phyloP scores from a whole-genome alignment of 2,888 invertebrate genomes.

The Pogonocherus hispidulus region DNA sequence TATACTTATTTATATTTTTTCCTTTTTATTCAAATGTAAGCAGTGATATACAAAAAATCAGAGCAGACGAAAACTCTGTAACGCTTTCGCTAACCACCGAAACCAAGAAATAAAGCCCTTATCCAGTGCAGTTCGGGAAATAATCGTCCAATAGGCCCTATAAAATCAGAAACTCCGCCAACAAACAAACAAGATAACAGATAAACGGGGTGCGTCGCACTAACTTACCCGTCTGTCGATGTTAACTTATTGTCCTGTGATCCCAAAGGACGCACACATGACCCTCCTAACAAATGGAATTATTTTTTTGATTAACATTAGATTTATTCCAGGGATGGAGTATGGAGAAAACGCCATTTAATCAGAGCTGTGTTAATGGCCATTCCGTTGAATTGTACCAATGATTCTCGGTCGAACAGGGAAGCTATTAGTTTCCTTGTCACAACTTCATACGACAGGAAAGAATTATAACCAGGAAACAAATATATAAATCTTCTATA shows the following conservation, averaged over 20 bases:
- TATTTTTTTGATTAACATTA: constrained; percentile 44
- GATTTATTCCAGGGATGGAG: constrained; percentile 18
- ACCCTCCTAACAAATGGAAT: constrained; percentile 38
- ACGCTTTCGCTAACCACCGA: neutral
- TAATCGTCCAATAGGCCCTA: constrained; percentile 51
- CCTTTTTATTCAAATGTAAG: no score
- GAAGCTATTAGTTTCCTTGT: neutral
- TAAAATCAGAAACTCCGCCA: constrained; percentile 51
- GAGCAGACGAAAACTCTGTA: no score
- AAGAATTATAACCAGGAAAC: neutral
- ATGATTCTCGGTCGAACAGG: neutral
- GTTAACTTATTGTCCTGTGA: constrained; percentile 49
- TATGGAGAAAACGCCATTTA: constrained; percentile 13
- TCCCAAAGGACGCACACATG: constrained; percentile 42
- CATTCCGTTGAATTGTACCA: neutral
- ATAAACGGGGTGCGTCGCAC: constrained; percentile 48
- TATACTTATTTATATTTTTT: no score
- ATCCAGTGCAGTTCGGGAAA: constrained; percentile 42
- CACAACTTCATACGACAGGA: neutral
- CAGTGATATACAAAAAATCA: no score
- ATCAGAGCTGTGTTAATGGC: constrained; percentile 15
- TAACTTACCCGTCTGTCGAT: constrained; percentile 54
- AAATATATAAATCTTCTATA: neutral
- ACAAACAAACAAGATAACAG: constrained; percentile 56
- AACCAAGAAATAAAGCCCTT: constrained; percentile 10